These are phyloP conservation scores for Chaetoderma sp. DNA, from an alignment of 2,888 invertebrate species.

Conservation along the genomic window DNA sequence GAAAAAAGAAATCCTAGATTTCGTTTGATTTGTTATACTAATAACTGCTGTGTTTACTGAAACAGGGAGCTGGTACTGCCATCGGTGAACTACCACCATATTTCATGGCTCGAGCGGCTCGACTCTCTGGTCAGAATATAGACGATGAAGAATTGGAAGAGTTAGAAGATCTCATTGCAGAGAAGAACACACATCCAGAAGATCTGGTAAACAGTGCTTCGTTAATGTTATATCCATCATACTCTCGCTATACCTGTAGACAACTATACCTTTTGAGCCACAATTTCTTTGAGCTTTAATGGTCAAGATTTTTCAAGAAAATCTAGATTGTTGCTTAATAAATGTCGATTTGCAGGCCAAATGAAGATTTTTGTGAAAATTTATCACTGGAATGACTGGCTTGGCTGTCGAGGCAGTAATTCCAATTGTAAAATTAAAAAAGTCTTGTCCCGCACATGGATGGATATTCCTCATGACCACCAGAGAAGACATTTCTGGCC, in stretches of 20 bases:
- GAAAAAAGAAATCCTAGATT: too few species aligned
- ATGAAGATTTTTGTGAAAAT: too few species aligned
- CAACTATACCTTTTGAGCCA: background rate
- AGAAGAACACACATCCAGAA: conserved; percentile 72
- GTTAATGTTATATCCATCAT: conserved; percentile 15
- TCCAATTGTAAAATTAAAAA: too few species aligned
- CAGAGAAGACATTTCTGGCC: too few species aligned
- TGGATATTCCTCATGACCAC: background rate
- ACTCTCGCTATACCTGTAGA: background rate
- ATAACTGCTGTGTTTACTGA: background rate
- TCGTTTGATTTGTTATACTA: too few species aligned
- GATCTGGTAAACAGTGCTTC: conserved; percentile 67
- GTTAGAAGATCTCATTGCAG: conserved; percentile 63
- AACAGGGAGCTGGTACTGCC: conserved; percentile 82
- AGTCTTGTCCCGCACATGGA: too few species aligned
- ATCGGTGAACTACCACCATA: conserved; percentile 99
- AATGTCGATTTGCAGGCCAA: too few species aligned
- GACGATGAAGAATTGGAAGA: conserved; percentile 70
- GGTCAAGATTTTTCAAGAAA: too few species aligned
- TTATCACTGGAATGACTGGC: too few species aligned
- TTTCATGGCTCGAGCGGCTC: conserved; percentile 95
- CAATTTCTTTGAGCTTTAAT: background rate
- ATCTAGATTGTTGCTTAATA: too few species aligned
- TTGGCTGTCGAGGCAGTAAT: too few species aligned
- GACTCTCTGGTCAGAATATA: conserved; percentile 71